Evolutionary conservation across 2,797 vertebrate genomes (phyloP).

Genomic region (Gouania willdenowi): DNA sequence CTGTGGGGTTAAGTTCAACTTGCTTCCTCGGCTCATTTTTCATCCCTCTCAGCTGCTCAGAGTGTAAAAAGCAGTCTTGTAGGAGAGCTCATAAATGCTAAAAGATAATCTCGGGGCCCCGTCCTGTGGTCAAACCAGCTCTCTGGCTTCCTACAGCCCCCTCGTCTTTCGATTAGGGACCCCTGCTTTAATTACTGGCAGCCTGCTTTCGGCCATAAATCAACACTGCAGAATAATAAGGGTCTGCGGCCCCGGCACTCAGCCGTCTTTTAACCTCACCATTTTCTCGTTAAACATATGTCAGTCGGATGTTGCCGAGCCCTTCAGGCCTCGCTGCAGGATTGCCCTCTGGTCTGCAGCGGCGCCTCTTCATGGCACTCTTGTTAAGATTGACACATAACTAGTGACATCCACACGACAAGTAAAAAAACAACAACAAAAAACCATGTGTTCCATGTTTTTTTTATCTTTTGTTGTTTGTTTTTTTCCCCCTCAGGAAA

Average conservation of each 20-base stretch:
- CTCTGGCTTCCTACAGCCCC: constrained; percentile 62
- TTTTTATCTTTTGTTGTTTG: constrained; percentile 17
- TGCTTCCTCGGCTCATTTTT: constrained; percentile 11
- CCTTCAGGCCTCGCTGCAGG: constrained; percentile 57
- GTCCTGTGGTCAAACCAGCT: constrained; percentile 61
- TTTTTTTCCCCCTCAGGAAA: constrained; percentile 75
- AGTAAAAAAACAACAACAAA: constrained; percentile 43
- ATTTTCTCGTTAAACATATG: constrained; percentile 68
- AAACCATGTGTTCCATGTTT: constrained; percentile 30
- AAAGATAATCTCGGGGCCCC: constrained; percentile 51
- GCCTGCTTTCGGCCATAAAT: constrained; percentile 64
- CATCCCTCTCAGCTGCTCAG: constrained; percentile 5
- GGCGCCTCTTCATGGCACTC: constrained; percentile 32
- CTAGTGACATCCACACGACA: constrained; percentile 32
- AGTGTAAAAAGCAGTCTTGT: constrained; percentile 52
- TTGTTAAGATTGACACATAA: constrained; percentile 45
- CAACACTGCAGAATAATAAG: constrained; percentile 66
- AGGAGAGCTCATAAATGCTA: constrained; percentile 57
- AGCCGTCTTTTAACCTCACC: constrained; percentile 71
- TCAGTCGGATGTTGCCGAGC: constrained; percentile 62
- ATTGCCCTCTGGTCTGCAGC: constrained; percentile 46
- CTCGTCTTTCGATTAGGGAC: constrained; percentile 49
- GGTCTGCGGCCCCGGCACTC: constrained; percentile 57
- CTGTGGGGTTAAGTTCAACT: constrained; percentile 25
- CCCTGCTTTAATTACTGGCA: constrained; percentile 72